Base-by-base conservation (phyloP, 2,797 vertebrate species). In the Anas georgica region DNA sequence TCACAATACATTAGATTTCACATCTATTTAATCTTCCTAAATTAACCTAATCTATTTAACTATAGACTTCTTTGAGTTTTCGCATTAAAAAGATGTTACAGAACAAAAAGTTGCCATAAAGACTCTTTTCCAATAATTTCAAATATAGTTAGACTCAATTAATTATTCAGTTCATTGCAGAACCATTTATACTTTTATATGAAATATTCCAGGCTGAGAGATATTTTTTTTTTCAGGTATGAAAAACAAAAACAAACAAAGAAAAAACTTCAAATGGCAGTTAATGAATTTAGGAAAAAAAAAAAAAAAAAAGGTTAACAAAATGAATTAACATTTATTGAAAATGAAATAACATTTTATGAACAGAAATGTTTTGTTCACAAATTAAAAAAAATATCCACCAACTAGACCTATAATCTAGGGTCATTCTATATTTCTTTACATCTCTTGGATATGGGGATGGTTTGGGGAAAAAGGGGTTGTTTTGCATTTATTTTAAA, bases 81-180 rank as follows among this genome's bases (percentile, higher is more conserved):
- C 83, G 41, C 22, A 46, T 67, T 76, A 77, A 73, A 52, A 73
- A 63, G 73, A 73, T 15, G 76, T 68, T 48, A 84, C 17, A 82
- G 59, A 68, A 73, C 39, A 91, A 45, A 91, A 89, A 95, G 79
- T 96, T 97, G 74, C 88, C 86, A 93, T 91, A 96, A 92, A 96
- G 84, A 87, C 37, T 86, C 52, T 63, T 87, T 94, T 88, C 89
- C 75, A 92, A 68, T 91, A 6, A 93, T 95, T 91, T 80, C 39
- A 77, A 78, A 79, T 86, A 92, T 17, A 92, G 70, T 91, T 86
- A 96, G 87, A 94, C 43, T 91, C 69, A 91, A 95, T 96, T 95
- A 97, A 95, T 88, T 94, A 96, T 95, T 97, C 88, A 96, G 52
- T 83, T 76, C n/a, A 83, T 56, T 39, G 95, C 75, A 86, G 60